Base-by-base conservation (phyloP, 2,888 invertebrate genomes). In the Sinotaia quadrata region DNA sequence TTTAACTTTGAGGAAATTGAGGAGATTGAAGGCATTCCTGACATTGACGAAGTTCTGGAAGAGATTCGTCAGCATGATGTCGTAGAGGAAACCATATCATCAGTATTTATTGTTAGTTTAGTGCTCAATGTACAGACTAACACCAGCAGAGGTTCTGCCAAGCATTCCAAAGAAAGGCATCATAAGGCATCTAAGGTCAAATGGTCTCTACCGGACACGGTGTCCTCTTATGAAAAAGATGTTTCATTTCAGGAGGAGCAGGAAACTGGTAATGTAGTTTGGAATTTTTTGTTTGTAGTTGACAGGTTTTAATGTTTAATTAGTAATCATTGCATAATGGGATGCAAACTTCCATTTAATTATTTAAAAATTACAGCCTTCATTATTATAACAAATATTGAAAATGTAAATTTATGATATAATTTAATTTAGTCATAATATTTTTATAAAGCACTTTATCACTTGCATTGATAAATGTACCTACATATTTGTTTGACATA, bases 1-100 rank as follows among this genome's bases (percentile, higher is more conserved):
- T 87, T 78, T 78, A 85, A 87, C 77, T 86, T 86, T 79, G 83
- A 83, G 29, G 72, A 78, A 57, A 67, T 72, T n/a, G 81, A 81
- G 36, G 73, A 78, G 34, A 75, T 77, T 51, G 77, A 79, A 41
- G 78, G 78, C 41, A 77, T 80, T 41, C 82, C 81, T 18, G 84
- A 85, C 77, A 75, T 82, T 57, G 85, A 86, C 75, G 83, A 85
- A 77, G 82, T 85, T 29, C 69, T 86, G 62, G 79, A 84, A n/a
- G 85, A 87, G 68, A 80, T 85, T 52, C 77, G 75, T 31, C 78
- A 82, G 52, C 76, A 76, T 56, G 81, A 83, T 68, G 78, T 81
- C 5, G 82, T 85, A n/a, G 83, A 83, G 61, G 84, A 83, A 69
- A 74, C 80, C 41, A 76, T 82, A 51, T 76, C 75, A 49, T 82